Percentiles rank a stretch among this genome's conserved stretches.
These are phyloP conservation scores for Drosophila malerkotliana DNA, from an alignment of 1,140 invertebrate genomes.

Conservation along the genomic window DNA sequence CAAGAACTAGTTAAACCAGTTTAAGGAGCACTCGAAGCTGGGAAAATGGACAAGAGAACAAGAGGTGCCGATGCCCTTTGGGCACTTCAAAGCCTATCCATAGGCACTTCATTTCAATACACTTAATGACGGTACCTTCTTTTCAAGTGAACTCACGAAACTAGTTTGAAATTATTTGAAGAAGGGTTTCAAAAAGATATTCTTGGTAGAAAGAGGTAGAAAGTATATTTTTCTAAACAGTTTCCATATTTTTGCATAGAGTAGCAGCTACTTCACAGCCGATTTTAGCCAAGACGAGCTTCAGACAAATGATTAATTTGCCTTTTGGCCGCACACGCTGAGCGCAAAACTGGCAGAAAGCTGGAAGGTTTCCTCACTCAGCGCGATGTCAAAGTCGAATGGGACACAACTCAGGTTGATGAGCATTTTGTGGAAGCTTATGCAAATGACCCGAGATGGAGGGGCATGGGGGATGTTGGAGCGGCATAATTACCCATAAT, in stretches of 20 bases:
- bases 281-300: neutral
- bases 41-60: conserved; percentile 5
- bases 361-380: conserved; percentile 33
- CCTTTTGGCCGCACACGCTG: conserved; percentile 42
- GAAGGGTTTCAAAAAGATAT: neutral
- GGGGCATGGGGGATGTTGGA: conserved; percentile 7
- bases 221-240: too few species aligned
- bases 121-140: neutral
- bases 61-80: conserved; percentile 22
- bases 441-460: conserved; percentile 31
- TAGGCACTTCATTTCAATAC: conserved; percentile 5
- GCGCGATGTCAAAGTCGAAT: conserved; percentile 32
- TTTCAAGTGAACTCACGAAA: neutral
- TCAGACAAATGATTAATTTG: conserved; percentile 35
- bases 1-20: conserved; percentile 51
- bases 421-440: conserved; percentile 39
- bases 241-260: neutral
- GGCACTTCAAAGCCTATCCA: conserved; percentile 6
- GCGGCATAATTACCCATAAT: conserved; percentile 47
- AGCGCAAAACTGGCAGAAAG: conserved; percentile 21
- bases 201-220: too few species aligned
- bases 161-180: neutral
- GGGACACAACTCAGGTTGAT: conserved; percentile 25
- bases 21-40: conserved; percentile 27
- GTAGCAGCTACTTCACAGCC: conserved; percentile 2